Evolutionary conservation across 2,113 vertebrate genomes (phyloP).

Genomic region (Megatriorchis doriae): DNA sequence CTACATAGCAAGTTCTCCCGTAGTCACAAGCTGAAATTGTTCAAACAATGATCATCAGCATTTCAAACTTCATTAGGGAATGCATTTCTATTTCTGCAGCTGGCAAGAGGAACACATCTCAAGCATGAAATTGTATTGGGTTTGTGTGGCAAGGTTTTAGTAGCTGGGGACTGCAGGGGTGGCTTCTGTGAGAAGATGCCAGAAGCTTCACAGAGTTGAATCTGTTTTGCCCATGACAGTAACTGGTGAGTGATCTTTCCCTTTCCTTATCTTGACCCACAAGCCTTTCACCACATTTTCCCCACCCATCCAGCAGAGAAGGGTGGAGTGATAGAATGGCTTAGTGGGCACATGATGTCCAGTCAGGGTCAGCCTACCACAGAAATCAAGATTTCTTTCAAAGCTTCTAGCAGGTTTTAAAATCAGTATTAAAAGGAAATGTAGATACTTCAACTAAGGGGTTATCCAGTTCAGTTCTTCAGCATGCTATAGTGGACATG

Average conservation of each 20-base stretch:
- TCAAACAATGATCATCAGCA: not conserved
- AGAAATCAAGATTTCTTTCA: not conserved
- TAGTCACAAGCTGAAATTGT: not conserved
- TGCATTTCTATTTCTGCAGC: not conserved
- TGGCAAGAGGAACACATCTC: not conserved
- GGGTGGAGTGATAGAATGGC: not conserved
- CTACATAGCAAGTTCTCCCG: not conserved
- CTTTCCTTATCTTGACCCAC: not conserved
- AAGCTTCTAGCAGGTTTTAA: no score
- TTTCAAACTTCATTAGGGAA: conserved; percentile 9
- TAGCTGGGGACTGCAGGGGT: not conserved
- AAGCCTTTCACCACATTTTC: not conserved
- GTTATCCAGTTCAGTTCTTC: not conserved
- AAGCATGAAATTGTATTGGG: not conserved
- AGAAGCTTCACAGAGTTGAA: not conserved
- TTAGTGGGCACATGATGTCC: not conserved
- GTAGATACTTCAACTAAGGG: not conserved
- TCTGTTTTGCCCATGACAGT: not conserved
- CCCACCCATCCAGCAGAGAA: not conserved
- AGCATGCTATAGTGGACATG: not conserved
- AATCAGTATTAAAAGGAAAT: not conserved
- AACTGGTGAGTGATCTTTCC: not conserved
- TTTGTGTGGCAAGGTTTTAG: not conserved
- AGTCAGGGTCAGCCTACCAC: not conserved
- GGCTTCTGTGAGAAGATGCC: not conserved